Base-by-base conservation (phyloP, 2,797 vertebrate species). In the Eupleurogrammus muticus region DNA sequence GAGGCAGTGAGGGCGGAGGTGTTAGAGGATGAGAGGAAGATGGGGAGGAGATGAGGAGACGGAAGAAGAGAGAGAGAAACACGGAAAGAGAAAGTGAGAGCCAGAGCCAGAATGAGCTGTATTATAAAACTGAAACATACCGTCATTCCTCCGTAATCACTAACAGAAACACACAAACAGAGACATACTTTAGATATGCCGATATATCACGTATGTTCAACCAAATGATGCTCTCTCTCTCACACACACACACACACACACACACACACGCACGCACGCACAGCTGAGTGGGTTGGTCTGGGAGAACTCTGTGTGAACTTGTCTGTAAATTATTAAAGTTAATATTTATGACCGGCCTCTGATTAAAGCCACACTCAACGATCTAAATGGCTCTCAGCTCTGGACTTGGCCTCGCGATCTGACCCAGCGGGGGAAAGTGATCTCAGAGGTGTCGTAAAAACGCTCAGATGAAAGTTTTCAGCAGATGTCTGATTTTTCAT, bases 291-390 rank as follows among this genome's bases (percentile, higher is more conserved):
- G 21, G 52, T 63, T 4, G 1, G 20, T 79, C 57, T 19, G 50
- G 47, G 66, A 80, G 86, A 86, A 88, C 84, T 86, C 80, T 77
- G 50, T 6, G 20, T 88, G 86, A 87, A 88, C 84, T 23, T 52
- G 58, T 77, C 64, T 67, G 70, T 87, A 40, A 81, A 90, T 87
- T 81, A 87, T 88, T 88, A 40, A 87, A 61, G 55, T 78, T 78
- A 65, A 70, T 86, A 81, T 89, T 82, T 68, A 81, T 77, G 77
- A 75, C 73, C n/a, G 5, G 44, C 55, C 57, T 60, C 74, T 79
- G 76, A 87, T 85, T 84, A 73, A 72, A 87, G 66, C 42, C 66
- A 42, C 59, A 16, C 67, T 71, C 65, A 11, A 54, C 5, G 19
- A 77, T 65, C 55, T 66, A 28, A 60, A 35, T 48, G 69, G 50